Percentiles rank a stretch among this genome's conserved stretches.
Conservation (phyloP, 2,797 vertebrate genomes). For the Micromesistius poutassou region DNA sequence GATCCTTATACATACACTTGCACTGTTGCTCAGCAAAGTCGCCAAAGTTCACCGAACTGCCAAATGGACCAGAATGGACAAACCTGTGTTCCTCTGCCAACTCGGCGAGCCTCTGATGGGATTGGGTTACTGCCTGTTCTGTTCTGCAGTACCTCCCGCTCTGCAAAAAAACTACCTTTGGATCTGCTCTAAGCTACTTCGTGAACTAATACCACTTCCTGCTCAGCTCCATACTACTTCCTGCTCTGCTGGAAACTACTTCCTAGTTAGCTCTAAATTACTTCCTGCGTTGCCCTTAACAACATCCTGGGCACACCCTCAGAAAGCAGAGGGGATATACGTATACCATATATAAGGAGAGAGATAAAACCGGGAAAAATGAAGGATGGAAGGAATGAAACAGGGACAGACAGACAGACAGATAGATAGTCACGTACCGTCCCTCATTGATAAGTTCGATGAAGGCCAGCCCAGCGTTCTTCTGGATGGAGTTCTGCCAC, state of each 20-base stretch:
- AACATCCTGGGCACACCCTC: too few relatives aligned
- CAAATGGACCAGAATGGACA: constrained; percentile 44
- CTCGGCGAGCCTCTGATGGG: constrained; percentile 32
- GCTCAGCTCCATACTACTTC: neutral
- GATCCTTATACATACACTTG: constrained; percentile 40
- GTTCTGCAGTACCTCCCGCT: too few relatives aligned
- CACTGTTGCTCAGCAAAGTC: constrained; percentile 31
- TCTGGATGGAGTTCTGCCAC: constrained; percentile 99
- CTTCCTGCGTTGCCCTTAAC: too few relatives aligned
- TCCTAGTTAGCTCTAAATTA: too few relatives aligned
- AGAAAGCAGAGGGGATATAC: neutral
- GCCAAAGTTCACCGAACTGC: constrained; percentile 76
- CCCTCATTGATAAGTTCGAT: constrained; percentile 99
- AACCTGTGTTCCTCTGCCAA: constrained; percentile 62
- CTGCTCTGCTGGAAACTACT: neutral
- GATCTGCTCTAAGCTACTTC: neutral
- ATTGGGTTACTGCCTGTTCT: constrained; percentile 1
- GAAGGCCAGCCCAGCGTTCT: constrained; percentile 97
- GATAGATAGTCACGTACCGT: constrained; percentile 75
- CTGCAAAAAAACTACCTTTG: constrained; percentile 31
- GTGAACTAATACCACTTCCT: constrained; percentile 27
- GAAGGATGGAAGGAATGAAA: neutral
- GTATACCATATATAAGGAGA: constrained; percentile 24
- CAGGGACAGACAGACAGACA: constrained; percentile 6
- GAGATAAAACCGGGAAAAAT: constrained; percentile 16